Base-by-base conservation (phyloP, 2,888 invertebrate species). In the Zele albiditarsus region DNA sequence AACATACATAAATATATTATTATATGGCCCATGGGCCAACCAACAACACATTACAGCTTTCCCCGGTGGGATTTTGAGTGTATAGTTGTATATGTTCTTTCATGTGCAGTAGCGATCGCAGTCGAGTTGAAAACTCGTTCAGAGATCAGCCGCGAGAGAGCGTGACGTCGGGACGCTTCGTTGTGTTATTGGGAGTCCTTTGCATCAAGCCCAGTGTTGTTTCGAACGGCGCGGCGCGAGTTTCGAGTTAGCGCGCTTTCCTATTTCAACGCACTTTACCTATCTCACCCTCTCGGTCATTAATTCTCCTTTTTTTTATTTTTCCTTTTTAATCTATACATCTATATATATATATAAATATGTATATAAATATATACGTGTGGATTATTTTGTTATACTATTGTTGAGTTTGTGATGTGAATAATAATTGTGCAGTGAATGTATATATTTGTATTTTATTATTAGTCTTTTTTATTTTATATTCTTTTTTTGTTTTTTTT, bases 181-280 rank as follows among this genome's bases (percentile, higher is more conserved):
- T 69, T 33, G 66, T 75, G 74, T 78, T 76, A 74, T 74, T 71
- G 73, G 57, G 74, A 77, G 76, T 80, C 74, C 77, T 77, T 73
- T 69, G 78, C 63, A 71, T 74, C 71, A 75, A 66, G 73, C 65
- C 71, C 77, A 85, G 84, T 85, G 80, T 79, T 81, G 79, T 83
- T 83, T 83, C 80, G 81, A 79, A 82, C 85, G 80, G 79, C 80
- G 82, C 63, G 79, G 70, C 79, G 84, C 77, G 82, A 75, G 82
- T 75, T 77, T 80, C 81, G 77, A 80, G 73, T 79, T 74, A 58
- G 63, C 71, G 58, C 65, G 57, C 12, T 49, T 28, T 69, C 49
- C 25, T 5, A 66, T 38, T 73, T 23, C n/a, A 68, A 68, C 27
- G 28, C n/a, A 49, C 78, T 79, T 77, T 77, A 77, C 77, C 76